Conservation (phyloP, 2,113 vertebrate genomes). For the Phodopus roborovskii region DNA sequence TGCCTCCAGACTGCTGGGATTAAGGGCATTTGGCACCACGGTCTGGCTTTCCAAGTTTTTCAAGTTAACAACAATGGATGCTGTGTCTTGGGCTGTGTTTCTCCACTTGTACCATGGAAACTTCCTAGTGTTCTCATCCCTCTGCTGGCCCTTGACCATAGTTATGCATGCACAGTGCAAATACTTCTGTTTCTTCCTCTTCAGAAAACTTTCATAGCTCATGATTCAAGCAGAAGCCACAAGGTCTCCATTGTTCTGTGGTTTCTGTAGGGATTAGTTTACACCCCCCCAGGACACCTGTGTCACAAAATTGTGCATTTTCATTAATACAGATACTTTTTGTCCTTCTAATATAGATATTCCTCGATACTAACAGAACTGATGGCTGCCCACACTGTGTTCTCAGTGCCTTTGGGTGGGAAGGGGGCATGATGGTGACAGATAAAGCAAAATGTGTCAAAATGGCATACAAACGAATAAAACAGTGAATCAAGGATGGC, state of each 20-base stretch:
- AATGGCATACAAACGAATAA: not conserved
- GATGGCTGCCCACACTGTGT: not conserved
- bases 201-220: not conserved
- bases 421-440: not conserved
- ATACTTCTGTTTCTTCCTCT: not conserved
- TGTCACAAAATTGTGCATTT: not conserved
- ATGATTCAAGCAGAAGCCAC: not conserved
- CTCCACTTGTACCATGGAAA: not conserved
- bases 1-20: no score
- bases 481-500: not conserved
- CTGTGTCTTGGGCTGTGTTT: not conserved
- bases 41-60: no score
- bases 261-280: not conserved
- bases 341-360: not conserved
- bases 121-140: no score
- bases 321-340: not conserved
- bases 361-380: no score
- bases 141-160: not conserved
- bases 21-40: no score
- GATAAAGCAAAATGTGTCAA: no score
- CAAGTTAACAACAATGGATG: no score
- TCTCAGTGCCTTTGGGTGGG: not conserved
- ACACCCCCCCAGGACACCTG: not conserved
- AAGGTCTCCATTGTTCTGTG: no score
- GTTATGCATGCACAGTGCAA: not conserved